A percentile compares a stretch with the other conserved stretches of the same genome.
These are phyloP conservation scores for Leuciscus waleckii DNA, from an alignment of 2,797 vertebrate genomes.

Conservation along the genomic window DNA sequence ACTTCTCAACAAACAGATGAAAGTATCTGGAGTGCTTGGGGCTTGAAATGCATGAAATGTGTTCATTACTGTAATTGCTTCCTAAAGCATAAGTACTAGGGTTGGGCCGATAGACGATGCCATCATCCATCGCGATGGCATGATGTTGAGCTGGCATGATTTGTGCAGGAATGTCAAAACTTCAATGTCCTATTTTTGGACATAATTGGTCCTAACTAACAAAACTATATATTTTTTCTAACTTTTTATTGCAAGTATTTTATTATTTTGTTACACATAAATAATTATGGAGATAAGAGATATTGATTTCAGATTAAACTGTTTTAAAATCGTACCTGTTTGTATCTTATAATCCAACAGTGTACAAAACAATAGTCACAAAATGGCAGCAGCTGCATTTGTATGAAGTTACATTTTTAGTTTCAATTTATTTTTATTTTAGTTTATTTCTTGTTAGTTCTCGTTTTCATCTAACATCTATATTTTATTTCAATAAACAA, in stretches of 20 bases:
- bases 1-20: slow-evolving; percentile 21
- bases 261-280: neutral
- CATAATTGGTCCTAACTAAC: neutral
- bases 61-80: neutral
- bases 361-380: too few species aligned
- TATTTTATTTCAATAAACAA: neutral
- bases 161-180: neutral
- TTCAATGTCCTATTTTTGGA: neutral
- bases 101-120: too few species aligned
- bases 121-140: too few species aligned
- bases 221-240: neutral
- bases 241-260: neutral
- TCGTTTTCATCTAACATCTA: neutral
- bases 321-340: too few species aligned
- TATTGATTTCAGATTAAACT: too few species aligned
- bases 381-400: too few species aligned
- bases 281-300: too few species aligned
- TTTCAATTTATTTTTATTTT: neutral
- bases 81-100: neutral
- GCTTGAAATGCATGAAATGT: neutral
- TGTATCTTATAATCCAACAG: too few species aligned
- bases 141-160: neutral
- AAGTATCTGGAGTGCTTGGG: neutral
- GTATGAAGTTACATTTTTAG: neutral
- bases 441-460: neutral